Evolutionary conservation across 1,140 invertebrate genomes (phyloP).

Genomic region (Callitettix versicolor): DNA sequence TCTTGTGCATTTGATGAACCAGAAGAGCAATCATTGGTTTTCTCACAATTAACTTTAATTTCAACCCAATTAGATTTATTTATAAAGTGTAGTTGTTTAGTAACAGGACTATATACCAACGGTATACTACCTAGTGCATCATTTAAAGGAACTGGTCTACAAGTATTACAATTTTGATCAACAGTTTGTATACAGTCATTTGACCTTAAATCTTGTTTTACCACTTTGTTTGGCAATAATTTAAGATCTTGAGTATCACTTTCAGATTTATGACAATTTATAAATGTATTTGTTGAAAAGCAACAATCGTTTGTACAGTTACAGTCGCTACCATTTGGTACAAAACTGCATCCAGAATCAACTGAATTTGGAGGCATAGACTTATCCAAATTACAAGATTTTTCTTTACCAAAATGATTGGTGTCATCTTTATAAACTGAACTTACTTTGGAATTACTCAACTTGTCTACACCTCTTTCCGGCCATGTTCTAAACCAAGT

Average conservation of each 20-base stretch:
- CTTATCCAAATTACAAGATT: too few species aligned
- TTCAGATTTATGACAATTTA: neutral
- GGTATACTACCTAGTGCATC: slow-evolving; percentile 28
- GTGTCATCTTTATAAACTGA: too few species aligned
- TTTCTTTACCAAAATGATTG: too few species aligned
- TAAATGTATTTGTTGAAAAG: neutral
- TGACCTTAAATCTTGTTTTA: slow-evolving; percentile 5
- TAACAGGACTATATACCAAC: slow-evolving; percentile 32
- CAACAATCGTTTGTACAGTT: neutral
- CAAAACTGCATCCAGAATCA: too few species aligned
- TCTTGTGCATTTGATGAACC: neutral
- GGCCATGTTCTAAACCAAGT: slow-evolving; percentile 30
- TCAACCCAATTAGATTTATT: slow-evolving; percentile 20
- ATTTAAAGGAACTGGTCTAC: slow-evolving; percentile 14
- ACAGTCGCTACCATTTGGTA: neutral
- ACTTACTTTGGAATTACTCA: neutral
- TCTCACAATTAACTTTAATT: too few species aligned
- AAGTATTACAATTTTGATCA: neutral
- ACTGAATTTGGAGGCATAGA: too few species aligned
- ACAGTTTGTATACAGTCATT: neutral
- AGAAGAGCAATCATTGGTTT: slow-evolving; percentile 1
- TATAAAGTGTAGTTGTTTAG: slow-evolving; percentile 31
- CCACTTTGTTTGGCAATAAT: neutral
- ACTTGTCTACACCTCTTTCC: slow-evolving; percentile 26
- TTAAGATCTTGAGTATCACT: neutral